Evolutionary conservation across 2,888 invertebrate species (phyloP), one percentile per base, ranked within the genome.

Genomic region (Drosophila nigricruria): DNA sequence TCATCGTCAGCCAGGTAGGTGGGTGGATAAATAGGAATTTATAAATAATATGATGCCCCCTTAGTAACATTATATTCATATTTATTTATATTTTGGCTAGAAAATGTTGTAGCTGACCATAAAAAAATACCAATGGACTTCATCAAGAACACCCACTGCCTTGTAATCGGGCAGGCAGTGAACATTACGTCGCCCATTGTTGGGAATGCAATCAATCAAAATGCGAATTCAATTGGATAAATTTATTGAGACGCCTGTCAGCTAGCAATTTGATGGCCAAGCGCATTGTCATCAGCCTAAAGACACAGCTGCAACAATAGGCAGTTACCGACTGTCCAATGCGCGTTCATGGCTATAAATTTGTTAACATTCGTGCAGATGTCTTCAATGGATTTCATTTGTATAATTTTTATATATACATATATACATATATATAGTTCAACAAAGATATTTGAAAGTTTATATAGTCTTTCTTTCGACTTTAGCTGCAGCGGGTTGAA

Each of bases 161-260:
- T 49, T 58, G 76, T 73, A 62, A 75, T 58, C 38, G 40, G 25
- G 34, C 42, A 25, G 30, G 27, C 20, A 18, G 23, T 9, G 16
- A 59, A 27, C 56, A 62, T 52, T 65, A 43, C 32, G 58, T 62
- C 45, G 67, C 32, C 34, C 30, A 50, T 60, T 69, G 62, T 77
- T 54, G 56, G 64, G 50, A 73, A 67, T 76, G 88, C 77, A 79
- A 85, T 85, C 83, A 88, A 89, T 85, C 84, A 85, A 82, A 73
- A 70, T 52, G 72, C 62, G 32, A 62, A 66, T 58, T 76, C 88
- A 82, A 84, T 88, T 84, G 82, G 58, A 62, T 71, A 59, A 56
- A 69, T 82, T 77, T 80, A 77, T 87, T 84, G 67, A 73, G 60
- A 54, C 59, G 70, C 54, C 62, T 78, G 79, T 60, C 79, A 63